A percentile compares a stretch with the other conserved stretches of the same genome.
These are phyloP conservation scores for Pocillopora verrucosa DNA, from an alignment of 64 coral and sea anemone genomes.

Conservation along the genomic window DNA sequence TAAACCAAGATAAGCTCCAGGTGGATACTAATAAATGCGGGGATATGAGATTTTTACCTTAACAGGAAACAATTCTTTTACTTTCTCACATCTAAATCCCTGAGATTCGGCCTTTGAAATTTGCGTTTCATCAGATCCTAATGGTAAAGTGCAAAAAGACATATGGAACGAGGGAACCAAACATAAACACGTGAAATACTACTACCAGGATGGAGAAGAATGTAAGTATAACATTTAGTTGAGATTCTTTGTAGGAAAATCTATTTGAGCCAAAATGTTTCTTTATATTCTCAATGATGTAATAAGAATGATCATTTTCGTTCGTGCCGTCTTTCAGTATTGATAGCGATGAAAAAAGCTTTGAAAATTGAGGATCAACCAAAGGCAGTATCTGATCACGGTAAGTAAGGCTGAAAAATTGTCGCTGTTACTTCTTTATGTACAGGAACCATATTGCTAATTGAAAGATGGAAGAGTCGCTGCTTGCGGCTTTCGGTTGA, in stretches of 20 bases:
- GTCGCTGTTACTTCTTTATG: too few species aligned
- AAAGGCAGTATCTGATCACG: slow-evolving; percentile 33
- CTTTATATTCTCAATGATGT: background rate
- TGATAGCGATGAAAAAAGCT: slow-evolving; percentile 70
- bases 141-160: slow-evolving; percentile 75
- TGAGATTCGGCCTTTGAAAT: background rate
- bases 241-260: too few species aligned
- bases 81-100: too few species aligned
- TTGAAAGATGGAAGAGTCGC: too few species aligned
- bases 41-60: too few species aligned
- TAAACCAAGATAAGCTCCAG: too few species aligned
- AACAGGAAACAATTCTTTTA: too few species aligned
- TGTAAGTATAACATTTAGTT: slow-evolving; percentile 34
- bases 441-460: too few species aligned
- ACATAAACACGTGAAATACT: slow-evolving; percentile 83
- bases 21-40: too few species aligned
- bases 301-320: background rate
- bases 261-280: too few species aligned
- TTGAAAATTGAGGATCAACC: slow-evolving; percentile 57
- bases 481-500: too few species aligned
- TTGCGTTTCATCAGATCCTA: slow-evolving; percentile 52
- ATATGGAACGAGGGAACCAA: slow-evolving; percentile 91
- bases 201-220: slow-evolving; percentile 84
- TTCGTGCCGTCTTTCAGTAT: slow-evolving; percentile 51
- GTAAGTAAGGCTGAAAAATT: slow-evolving; percentile 3